Evolutionary conservation across 2,113 vertebrate species (phyloP), one percentile per base, ranked within the genome.

Genomic region (Echinops telfairi): DNA sequence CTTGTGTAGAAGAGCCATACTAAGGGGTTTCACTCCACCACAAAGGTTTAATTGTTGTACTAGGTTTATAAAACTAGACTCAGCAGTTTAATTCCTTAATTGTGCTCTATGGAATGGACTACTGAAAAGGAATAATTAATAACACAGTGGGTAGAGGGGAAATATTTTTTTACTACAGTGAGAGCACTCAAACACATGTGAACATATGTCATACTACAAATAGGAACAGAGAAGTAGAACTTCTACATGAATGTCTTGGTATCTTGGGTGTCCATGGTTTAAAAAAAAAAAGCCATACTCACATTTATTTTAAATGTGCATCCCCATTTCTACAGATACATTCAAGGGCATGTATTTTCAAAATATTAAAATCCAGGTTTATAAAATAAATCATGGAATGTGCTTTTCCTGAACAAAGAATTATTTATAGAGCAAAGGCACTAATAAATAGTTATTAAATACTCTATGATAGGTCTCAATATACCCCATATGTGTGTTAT

Each of bases 321-420:
- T 77, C 8, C 19, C 27, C 33, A 73, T 73, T 84, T 77, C 23
- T 47, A 79, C 1, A 40, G 76, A 25, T 40, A 47, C 23, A 31
- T 1, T 83, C 70, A 84, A 64, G 9, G 78, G 64, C n/a, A 93
- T 68, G 23, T 36, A 78, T 53, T 87, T 68, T 43, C 68, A 58
- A 14, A 36, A 2, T 86, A 57, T 58, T 22, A 66, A 92, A 86
- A 20, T 12, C 47, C 16, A 89, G 6, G 10, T 62, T 87, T 89
- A 62, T 19, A 82, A 88, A 91, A 86, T 86, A 60, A 79, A 57
- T 76, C 33, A 71, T 3, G 1, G 10, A 79, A 71, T 91, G 12
- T 91, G 60, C 22, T 33, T 90, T 95, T 89, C 17, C 82, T 57
- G 23, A 79, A 29, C 60, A 68, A 47, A 83, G 75, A 17, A 86